A percentile compares a stretch with the other conserved stretches of the same genome.
Evolutionary conservation across 2,888 invertebrate genomes (phyloP).

Genomic region (Drosophila neutralis): DNA sequence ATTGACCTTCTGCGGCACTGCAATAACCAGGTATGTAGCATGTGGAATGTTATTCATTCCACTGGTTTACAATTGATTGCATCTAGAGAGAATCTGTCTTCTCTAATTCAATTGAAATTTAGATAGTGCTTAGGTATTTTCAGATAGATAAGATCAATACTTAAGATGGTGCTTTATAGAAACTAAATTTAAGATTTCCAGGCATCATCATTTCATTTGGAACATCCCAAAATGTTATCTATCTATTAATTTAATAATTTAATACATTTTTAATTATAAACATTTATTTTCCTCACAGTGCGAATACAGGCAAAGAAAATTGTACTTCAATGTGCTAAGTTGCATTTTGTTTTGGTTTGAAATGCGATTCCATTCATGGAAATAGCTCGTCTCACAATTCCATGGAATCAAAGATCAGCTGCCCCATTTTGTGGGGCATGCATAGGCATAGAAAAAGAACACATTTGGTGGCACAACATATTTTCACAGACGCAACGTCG

Average conservation of each 20-base stretch:
- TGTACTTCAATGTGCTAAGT: too few species aligned
- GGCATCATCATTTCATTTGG: neutral
- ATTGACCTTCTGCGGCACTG: slow-evolving; percentile 35
- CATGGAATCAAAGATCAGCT: slow-evolving; percentile 47
- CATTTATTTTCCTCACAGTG: neutral
- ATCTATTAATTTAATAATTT: neutral
- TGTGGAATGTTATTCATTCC: slow-evolving; percentile 37
- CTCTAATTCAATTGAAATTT: neutral
- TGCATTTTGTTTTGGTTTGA: slow-evolving; percentile 12
- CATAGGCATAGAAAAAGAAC: slow-evolving; percentile 1
- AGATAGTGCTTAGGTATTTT: neutral
- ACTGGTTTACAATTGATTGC: neutral
- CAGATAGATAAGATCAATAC: neutral
- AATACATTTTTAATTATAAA: neutral
- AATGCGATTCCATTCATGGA: slow-evolving; percentile 61
- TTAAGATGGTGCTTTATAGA: neutral
- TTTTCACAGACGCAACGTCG: slow-evolving; percentile 5
- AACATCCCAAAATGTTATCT: neutral
- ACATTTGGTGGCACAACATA: slow-evolving; percentile 16
- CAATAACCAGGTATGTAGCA: slow-evolving; percentile 4
- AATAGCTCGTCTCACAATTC: slow-evolving; percentile 34
- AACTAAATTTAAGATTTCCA: neutral
- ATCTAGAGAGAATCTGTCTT: neutral
- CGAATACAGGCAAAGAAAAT: neutral
- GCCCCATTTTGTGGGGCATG: slow-evolving; percentile 2